Evolutionary conservation across 1,140 invertebrate species (phyloP).

Genomic region (Aradophagus sp.): DNA sequence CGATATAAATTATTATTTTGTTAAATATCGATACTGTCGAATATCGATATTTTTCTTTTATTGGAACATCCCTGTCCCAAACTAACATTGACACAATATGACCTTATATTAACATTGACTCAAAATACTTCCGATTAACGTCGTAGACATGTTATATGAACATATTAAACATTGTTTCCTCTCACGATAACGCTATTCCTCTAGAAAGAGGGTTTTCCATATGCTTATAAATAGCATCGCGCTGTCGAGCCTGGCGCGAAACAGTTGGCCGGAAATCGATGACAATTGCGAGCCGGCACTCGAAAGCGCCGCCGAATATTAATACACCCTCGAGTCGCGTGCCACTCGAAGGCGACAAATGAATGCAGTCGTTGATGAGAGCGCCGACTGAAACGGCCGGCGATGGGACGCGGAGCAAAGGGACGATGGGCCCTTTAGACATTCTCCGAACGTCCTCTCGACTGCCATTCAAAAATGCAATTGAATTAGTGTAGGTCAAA

Average conservation of each 20-base stretch:
- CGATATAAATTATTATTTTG: too few species aligned
- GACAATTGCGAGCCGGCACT: neutral
- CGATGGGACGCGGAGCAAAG: slow-evolving; percentile 31
- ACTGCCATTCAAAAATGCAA: slow-evolving; percentile 23
- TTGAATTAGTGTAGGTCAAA: slow-evolving; percentile 39
- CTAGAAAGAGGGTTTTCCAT: neutral
- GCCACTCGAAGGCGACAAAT: slow-evolving; percentile 31
- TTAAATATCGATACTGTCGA: too few species aligned
- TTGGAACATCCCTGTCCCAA: too few species aligned
- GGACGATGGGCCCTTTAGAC: slow-evolving; percentile 26
- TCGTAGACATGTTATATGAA: too few species aligned
- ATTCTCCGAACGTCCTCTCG: slow-evolving; percentile 34
- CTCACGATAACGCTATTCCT: too few species aligned
- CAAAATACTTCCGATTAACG: too few species aligned
- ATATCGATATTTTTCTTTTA: too few species aligned
- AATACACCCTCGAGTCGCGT: slow-evolving; percentile 28
- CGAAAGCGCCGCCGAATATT: slow-evolving; percentile 21
- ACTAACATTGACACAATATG: too few species aligned
- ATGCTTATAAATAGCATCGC: neutral
- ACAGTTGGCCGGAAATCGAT: slow-evolving; percentile 9
- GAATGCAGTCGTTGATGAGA: slow-evolving; percentile 32
- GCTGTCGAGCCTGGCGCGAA: neutral
- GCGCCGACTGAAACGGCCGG: too few species aligned
- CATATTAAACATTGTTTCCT: too few species aligned
- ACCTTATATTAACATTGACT: too few species aligned